These are phyloP conservation scores for Nomada flava DNA, from an alignment of 2,888 invertebrate genomes.

Conservation along the genomic window DNA sequence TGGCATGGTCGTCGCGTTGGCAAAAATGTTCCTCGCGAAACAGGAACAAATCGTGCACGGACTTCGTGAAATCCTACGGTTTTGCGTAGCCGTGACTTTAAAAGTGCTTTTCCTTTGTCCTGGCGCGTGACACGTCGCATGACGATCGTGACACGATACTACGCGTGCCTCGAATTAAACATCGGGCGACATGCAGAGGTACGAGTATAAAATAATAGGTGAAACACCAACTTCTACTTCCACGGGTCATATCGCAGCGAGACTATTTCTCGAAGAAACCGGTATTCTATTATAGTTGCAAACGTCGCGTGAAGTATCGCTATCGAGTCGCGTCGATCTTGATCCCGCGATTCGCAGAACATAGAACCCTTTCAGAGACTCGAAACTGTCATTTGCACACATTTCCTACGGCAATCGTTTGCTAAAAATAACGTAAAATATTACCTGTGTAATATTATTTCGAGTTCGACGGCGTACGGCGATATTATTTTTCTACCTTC, in stretches of 20 bases:
- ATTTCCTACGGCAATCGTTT: too few relatives aligned
- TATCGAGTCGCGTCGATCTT: constrained; percentile 23
- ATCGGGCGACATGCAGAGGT: background rate
- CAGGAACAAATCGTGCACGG: constrained; percentile 32
- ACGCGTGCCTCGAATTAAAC: constrained; percentile 50
- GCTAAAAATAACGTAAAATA: too few relatives aligned
- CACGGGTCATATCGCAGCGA: background rate
- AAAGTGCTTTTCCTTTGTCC: constrained; percentile 56
- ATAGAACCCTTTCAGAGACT: too few relatives aligned
- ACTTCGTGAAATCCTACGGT: constrained; percentile 39
- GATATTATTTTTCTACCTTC: too few relatives aligned
- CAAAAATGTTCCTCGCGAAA: background rate
- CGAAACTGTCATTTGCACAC: too few relatives aligned
- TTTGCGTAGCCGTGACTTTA: constrained; percentile 33
- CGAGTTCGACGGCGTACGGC: too few relatives aligned
- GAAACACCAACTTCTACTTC: constrained; percentile 7
- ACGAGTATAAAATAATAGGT: constrained; percentile 22
- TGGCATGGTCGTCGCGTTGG: constrained; percentile 12
- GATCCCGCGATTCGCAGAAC: background rate
- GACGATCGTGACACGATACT: constrained; percentile 25
- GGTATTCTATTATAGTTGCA: background rate
- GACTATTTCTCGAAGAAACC: background rate
- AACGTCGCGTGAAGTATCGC: background rate
- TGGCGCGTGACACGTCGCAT: constrained; percentile 26
- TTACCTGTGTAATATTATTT: too few relatives aligned